Conservation (phyloP, 1,140 invertebrate species). For the Pteromalus puparum region DNA sequence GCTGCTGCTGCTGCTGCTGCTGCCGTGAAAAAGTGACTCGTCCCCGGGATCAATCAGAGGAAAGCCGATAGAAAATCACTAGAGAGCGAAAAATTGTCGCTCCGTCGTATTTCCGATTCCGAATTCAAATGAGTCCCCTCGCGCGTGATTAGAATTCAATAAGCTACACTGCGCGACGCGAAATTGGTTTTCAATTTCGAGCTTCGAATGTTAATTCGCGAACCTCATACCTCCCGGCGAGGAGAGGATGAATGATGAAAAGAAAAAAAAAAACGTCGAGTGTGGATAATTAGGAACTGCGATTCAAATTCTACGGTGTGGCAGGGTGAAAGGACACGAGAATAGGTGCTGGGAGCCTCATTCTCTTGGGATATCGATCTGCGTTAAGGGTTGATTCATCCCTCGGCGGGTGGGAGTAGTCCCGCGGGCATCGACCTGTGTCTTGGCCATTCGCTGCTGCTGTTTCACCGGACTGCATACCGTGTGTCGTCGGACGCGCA, state of each 20-base stretch:
- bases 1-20: background rate
- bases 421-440: conserved; percentile 42
- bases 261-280: conserved; percentile 15
- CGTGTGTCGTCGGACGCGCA: background rate
- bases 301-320: conserved; percentile 26
- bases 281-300: conserved; percentile 24
- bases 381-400: conserved; percentile 55
- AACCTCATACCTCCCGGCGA: background rate
- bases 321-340: conserved; percentile 1
- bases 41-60: background rate
- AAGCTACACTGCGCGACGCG: background rate
- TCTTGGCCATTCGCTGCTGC: conserved; percentile 22
- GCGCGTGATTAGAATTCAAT: conserved; percentile 43
- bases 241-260: background rate
- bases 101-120: background rate
- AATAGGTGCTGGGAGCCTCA: background rate
- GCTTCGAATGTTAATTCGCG: conserved; percentile 36
- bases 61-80: background rate
- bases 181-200: conserved; percentile 37
- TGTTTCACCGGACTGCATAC: background rate
- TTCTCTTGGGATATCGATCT: conserved; percentile 50
- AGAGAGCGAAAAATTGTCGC: background rate
- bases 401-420: conserved; percentile 16
- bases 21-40: background rate
- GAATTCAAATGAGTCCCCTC: conserved; percentile 36